Evolutionary conservation across 1,140 invertebrate genomes (phyloP).

Genomic region (Dinoponera quadriceps): DNA sequence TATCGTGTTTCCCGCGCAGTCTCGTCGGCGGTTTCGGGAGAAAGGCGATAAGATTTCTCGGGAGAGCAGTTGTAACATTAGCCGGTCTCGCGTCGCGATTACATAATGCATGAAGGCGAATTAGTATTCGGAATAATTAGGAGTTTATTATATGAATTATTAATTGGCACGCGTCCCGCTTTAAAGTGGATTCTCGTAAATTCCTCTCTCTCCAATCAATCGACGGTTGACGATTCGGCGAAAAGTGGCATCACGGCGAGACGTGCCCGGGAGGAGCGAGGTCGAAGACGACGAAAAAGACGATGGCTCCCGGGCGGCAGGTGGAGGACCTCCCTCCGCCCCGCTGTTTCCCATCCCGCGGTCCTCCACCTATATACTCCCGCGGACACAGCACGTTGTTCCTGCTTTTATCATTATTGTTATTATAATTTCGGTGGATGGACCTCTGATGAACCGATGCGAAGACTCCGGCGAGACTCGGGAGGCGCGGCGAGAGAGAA

Average conservation of each 20-base stretch:
- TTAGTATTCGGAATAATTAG: constrained; percentile 34
- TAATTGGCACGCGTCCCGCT: constrained; percentile 11
- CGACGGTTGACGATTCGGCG: constrained; percentile 63
- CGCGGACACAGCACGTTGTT: constrained; percentile 59
- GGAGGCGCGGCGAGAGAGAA: constrained; percentile 9
- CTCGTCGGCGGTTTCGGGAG: neutral
- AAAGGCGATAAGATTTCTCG: neutral
- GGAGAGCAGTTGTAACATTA: neutral
- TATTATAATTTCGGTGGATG: constrained; percentile 75
- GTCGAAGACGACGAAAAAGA: constrained; percentile 39
- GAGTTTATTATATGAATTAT: constrained; percentile 33
- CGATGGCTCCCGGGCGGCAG: constrained; percentile 70
- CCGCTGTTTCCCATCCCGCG: constrained; percentile 52
- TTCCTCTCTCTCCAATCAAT: constrained; percentile 41
- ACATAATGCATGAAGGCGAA: constrained; percentile 7
- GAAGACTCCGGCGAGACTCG: constrained; percentile 34
- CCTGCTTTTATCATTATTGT: constrained; percentile 75
- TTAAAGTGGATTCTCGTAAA: constrained; percentile 9
- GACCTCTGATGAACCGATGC: constrained; percentile 71
- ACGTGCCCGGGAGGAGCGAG: constrained; percentile 17
- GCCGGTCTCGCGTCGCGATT: neutral
- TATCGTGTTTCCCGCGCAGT: neutral
- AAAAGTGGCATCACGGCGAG: constrained; percentile 24
- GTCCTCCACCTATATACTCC: constrained; percentile 29
- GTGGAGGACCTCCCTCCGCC: constrained; percentile 48